These are phyloP conservation scores for Polypedilum pembai DNA, from an alignment of 1,140 invertebrate genomes.

Conservation along the genomic window DNA sequence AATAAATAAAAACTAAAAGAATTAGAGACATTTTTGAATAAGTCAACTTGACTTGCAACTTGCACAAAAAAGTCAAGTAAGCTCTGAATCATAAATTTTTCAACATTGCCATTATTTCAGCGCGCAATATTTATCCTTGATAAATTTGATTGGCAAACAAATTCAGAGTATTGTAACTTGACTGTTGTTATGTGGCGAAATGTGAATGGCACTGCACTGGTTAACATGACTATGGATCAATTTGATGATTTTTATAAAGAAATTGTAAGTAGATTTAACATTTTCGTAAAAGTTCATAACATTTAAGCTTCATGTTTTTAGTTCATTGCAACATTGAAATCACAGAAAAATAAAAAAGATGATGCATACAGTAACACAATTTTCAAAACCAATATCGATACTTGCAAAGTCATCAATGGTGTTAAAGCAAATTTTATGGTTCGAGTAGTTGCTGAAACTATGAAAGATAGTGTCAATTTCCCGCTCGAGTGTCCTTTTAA, in stretches of 20 bases:
- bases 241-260: neutral
- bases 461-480: neutral
- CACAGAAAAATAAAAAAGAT: neutral
- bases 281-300: neutral
- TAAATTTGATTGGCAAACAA: neutral
- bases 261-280: neutral
- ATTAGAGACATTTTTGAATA: no score
- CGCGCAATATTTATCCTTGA: neutral
- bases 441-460: neutral
- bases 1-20: no score
- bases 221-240: neutral
- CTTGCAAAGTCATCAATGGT: neutral
- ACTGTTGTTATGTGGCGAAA: neutral
- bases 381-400: neutral
- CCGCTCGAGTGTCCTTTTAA: neutral
- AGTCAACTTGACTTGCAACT: no score
- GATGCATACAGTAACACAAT: neutral
- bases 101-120: neutral
- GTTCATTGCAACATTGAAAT: neutral
- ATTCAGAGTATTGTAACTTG: neutral
- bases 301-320: neutral
- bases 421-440: neutral
- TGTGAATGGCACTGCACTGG: neutral
- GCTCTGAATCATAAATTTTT: no score
- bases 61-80: no score